phyloP scores from a whole-genome alignment of 2,113 vertebrate genomes.

The Calonectris borealis region DNA sequence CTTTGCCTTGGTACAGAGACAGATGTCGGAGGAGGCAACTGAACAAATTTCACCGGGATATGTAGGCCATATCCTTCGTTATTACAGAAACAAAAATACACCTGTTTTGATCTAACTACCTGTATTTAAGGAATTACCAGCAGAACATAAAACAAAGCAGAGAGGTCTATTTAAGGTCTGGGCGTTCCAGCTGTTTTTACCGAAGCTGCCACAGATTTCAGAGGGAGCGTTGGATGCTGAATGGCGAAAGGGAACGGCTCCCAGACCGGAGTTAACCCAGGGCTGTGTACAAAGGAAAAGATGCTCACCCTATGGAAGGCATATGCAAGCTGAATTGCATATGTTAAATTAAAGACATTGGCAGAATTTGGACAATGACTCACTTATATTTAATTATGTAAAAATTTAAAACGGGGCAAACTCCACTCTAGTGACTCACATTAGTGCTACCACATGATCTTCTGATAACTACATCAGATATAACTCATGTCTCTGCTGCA shows the following conservation, averaged over 20 bases:
- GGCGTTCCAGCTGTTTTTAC: constrained; percentile 18
- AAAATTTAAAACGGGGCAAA: constrained; percentile 50
- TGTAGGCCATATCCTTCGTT: not conserved
- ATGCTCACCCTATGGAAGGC: constrained; percentile 1
- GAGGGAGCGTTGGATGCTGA: not conserved
- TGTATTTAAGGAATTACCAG: constrained; percentile 20
- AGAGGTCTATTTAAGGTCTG: not conserved
- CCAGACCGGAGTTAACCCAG: not conserved
- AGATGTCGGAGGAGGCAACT: not conserved
- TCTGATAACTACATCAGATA: constrained; percentile 72
- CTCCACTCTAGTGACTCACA: constrained; percentile 54
- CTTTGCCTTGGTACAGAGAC: not conserved
- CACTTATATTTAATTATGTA: constrained; percentile 63
- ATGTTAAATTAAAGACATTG: constrained; percentile 56
- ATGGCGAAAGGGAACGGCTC: not conserved
- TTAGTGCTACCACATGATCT: constrained; percentile 61
- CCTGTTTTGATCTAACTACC: not conserved
- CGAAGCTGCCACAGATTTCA: not conserved
- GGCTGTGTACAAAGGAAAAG: not conserved
- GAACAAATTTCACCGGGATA: not conserved
- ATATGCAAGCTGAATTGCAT: not conserved
- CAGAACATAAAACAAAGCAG: not conserved
- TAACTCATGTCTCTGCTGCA: constrained; percentile 63
- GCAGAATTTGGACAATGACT: constrained; percentile 69
- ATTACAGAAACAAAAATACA: not conserved